Conservation (phyloP, 2,888 invertebrate species). For the Sarcophaga carnaria region DNA sequence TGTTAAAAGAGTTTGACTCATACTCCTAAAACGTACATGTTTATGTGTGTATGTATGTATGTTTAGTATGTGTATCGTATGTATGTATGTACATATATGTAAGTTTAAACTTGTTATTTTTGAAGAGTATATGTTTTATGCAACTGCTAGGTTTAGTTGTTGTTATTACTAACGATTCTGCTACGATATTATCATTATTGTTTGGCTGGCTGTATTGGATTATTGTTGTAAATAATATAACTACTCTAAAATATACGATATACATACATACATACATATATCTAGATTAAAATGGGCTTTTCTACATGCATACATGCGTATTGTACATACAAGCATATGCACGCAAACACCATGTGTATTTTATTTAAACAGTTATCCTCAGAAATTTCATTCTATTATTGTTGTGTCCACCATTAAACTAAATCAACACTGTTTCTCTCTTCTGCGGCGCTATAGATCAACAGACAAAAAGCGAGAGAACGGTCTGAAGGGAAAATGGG, state of each 20-base stretch:
- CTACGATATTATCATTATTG: not conserved
- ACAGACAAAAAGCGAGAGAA: not conserved
- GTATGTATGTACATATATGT: not conserved
- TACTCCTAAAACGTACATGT: not conserved
- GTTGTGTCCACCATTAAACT: not conserved
- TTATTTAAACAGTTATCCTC: not conserved
- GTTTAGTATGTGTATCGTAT: too few species aligned
- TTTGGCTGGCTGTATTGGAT: not conserved
- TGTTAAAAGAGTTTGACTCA: not conserved
- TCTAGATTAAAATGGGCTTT: not conserved
- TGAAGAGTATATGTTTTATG: too few species aligned
- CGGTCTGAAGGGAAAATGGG: not conserved
- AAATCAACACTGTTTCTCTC: not conserved
- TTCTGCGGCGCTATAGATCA: not conserved
- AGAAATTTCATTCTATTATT: not conserved
- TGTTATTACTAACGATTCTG: not conserved
- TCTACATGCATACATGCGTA: not conserved
- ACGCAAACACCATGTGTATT: not conserved
- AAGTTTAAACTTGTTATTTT: too few species aligned
- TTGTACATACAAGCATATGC: not conserved
- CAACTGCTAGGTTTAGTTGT: too few species aligned
- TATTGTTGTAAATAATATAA: not conserved
- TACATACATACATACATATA: not conserved
- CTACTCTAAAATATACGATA: not conserved
- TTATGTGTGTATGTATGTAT: not conserved